Conservation (phyloP, 2,113 vertebrate genomes). For the Probosciger aterrimus region DNA sequence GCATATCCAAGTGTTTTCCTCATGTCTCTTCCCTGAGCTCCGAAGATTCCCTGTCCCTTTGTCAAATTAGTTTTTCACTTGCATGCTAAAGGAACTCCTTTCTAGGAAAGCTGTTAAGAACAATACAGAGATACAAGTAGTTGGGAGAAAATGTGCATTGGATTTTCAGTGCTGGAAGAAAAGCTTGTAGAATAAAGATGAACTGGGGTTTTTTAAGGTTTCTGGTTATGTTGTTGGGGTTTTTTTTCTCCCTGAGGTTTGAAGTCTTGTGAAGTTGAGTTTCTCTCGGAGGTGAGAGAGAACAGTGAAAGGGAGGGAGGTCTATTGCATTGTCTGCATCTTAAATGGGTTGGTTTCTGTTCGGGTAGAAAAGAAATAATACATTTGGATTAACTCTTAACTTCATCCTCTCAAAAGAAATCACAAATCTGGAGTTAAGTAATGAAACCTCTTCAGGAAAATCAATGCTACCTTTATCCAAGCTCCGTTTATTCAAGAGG, state of each 20-base stretch:
- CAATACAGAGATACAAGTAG: background rate
- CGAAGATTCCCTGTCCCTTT: background rate
- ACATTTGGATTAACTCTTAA: conserved; percentile 3
- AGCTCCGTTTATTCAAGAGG: conserved; percentile 16
- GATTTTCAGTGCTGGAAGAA: background rate
- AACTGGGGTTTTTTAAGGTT: background rate
- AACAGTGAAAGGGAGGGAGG: background rate
- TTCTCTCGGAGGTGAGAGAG: background rate
- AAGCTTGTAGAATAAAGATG: conserved; percentile 3
- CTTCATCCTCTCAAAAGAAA: background rate
- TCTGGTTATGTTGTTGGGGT: background rate
- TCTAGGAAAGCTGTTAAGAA: background rate
- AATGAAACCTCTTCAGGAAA: conserved; percentile 35
- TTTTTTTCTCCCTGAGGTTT: background rate
- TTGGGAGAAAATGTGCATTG: background rate
- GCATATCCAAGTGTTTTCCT: background rate
- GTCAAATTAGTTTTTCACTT: background rate
- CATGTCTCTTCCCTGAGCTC: background rate
- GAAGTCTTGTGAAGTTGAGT: background rate
- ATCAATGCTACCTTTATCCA: conserved; percentile 1
- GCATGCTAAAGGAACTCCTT: background rate
- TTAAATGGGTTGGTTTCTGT: background rate
- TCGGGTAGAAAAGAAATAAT: background rate
- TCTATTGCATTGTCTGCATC: background rate
- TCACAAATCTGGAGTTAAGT: background rate